These are phyloP conservation scores for Natator depressus DNA, from an alignment of 2,113 vertebrate genomes.

Conservation along the genomic window DNA sequence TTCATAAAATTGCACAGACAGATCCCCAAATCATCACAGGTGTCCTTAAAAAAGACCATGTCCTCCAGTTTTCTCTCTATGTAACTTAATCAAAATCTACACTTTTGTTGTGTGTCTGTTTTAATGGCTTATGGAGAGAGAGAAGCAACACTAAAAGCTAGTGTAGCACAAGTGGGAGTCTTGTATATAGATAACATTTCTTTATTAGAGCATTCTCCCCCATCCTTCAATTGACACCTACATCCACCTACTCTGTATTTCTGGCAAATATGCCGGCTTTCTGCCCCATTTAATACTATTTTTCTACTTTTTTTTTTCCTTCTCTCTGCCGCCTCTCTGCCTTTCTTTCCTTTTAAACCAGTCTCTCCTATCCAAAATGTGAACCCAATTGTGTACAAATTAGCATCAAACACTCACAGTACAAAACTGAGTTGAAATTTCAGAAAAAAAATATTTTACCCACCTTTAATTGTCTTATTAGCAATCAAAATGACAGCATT, in stretches of 20 bases:
- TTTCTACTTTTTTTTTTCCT: neutral
- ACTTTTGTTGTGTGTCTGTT: neutral
- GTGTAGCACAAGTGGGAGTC: neutral
- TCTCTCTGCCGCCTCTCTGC: neutral
- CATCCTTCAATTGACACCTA: neutral
- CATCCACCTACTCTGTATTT: neutral
- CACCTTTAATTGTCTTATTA: neutral
- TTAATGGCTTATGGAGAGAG: neutral
- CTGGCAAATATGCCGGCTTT: neutral
- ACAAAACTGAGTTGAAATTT: neutral
- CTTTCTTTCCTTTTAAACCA: neutral
- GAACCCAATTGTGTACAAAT: neutral
- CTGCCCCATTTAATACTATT: neutral
- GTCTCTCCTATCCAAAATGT: neutral
- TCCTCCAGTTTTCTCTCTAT: neutral
- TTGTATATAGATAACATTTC: neutral
- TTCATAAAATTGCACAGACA: neutral
- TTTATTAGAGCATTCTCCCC: neutral
- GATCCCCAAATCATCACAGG: neutral
- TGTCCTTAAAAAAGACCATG: neutral
- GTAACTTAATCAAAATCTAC: neutral
- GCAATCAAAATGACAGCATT: neutral
- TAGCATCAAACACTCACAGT: constrained; percentile 2
- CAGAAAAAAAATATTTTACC: neutral
- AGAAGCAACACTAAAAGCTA: neutral